phyloP scores from a whole-genome alignment of 2,113 vertebrate genomes.

The Brachypteracias leptosomus region DNA sequence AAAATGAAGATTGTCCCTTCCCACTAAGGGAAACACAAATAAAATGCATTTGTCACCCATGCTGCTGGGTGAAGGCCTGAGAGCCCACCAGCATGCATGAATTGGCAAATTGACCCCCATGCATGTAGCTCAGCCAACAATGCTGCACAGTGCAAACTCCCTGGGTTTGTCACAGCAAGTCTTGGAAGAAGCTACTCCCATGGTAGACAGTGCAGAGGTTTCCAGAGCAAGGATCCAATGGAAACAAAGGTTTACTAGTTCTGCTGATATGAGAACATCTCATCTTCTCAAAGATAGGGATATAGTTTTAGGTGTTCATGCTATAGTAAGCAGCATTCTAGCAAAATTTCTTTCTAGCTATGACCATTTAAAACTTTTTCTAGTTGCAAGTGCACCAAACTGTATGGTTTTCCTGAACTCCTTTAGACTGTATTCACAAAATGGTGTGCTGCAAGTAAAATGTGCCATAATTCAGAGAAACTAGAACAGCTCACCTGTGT shows the following conservation, averaged over 20 bases:
- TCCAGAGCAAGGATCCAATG: not conserved
- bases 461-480: not conserved
- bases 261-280: not conserved
- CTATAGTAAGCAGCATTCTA: not conserved
- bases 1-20: not conserved
- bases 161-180: not conserved
- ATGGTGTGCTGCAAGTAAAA: not conserved
- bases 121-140: not conserved
- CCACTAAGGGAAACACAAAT: not conserved
- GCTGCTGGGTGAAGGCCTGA: fast-evolving
- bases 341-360: not conserved
- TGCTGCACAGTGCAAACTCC: not conserved
- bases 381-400: not conserved
- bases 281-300: not conserved
- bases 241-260: not conserved
- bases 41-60: fast-evolving
- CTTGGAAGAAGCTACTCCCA: not conserved
- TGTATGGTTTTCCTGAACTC: not conserved
- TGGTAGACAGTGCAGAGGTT: not conserved
- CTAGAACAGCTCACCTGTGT: not conserved
- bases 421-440: not conserved
- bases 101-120: not conserved
- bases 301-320: not conserved
- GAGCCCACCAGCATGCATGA: not conserved
- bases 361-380: not conserved